Conservation (phyloP, 1,140 invertebrate genomes). For the Trinorchestia longiramus region DNA sequence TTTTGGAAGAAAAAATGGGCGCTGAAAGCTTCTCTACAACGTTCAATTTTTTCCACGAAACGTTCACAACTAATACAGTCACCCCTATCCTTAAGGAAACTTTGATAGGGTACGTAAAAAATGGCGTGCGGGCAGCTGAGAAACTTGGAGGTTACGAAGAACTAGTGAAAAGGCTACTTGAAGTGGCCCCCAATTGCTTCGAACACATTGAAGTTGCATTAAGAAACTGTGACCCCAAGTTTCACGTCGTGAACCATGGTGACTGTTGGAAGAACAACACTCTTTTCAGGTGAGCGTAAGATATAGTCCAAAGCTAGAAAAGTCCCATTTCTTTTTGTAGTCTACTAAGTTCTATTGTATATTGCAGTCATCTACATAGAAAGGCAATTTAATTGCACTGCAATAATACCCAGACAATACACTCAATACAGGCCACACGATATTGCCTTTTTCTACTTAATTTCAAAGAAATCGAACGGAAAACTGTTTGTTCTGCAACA, state of each 20-base stretch:
- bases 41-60: background rate
- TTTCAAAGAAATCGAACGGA: no score
- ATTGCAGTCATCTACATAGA: background rate
- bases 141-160: background rate
- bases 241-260: background rate
- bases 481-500: no score
- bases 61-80: background rate
- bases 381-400: background rate
- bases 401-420: no score
- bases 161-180: background rate
- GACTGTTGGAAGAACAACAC: constrained; percentile 30
- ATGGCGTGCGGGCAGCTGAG: background rate
- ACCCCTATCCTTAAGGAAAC: background rate
- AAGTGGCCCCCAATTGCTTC: background rate
- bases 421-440: no score
- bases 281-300: background rate
- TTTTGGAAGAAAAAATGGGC: constrained; percentile 6
- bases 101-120: background rate
- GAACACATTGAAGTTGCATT: background rate
- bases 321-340: background rate
- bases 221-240: background rate
- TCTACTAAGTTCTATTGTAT: background rate
- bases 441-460: no score
- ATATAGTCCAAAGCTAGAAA: background rate
- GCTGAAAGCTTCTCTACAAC: background rate